Evolutionary conservation across 2,888 invertebrate genomes (phyloP), one percentile per base, ranked within the genome.

Genomic region (Ceramica pisi): DNA sequence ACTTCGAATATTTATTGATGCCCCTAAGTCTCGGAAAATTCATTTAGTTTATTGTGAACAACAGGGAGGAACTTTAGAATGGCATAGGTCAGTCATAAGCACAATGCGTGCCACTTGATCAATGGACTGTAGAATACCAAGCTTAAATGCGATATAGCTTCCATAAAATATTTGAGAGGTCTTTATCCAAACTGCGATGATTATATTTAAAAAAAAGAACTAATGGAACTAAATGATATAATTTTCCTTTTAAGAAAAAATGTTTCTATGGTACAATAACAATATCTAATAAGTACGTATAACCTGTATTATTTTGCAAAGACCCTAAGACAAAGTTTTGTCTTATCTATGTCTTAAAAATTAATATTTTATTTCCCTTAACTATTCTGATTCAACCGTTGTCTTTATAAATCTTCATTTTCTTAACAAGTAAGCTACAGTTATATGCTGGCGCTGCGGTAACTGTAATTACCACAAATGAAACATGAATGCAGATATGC

Each of bases 61-160:
- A 66, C 61, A 59, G 44, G 41, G 66, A 57, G 73, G 66, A 67
- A 71, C 68, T 81, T 81, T 60, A 71, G 48, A 74, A 77, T 71
- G 67, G 41, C 67, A 77, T 59, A 77, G 73, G 72, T 71, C 77
- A 77, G 48, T 77, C 81, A 77, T 67, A 64, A 79, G 23, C 50
- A 72, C 75, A 79, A 80, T 66, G 59, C 65, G 41, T 60, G 48
- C n/a, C 67, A 53, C 67, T 81, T 73, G 73, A 80, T 80, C 80
- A 80, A 80, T 80, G 59, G 59, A 57, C 66, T 44, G 35, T 23
- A 44, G 56, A 80, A 80, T 71, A 68, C 65, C 80, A 71, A 67
- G 61, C 62, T 51, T 67, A 35, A 51, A 56, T 26, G 21, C 44
- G 48, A 50, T 48, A 31, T 14, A 66, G 44, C 35, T 60, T 56